Percentiles rank a stretch among this genome's conserved stretches.
phyloP scores from a whole-genome alignment of 2,888 invertebrate genomes.

The Cheilosia vernalis region DNA sequence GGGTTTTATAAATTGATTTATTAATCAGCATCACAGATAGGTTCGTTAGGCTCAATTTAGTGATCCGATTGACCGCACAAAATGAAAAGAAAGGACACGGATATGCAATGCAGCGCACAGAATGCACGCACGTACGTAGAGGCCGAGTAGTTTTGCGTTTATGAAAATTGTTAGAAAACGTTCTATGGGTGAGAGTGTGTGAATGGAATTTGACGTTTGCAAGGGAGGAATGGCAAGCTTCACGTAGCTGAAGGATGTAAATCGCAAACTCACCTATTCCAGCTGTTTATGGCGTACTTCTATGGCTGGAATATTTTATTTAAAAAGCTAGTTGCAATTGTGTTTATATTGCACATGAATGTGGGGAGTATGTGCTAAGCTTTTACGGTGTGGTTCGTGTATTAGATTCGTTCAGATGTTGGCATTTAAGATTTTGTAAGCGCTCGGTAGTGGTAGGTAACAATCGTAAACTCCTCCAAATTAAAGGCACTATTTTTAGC shows the following conservation, averaged over 20 bases:
- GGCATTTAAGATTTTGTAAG: too few species aligned
- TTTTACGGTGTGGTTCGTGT: too few species aligned
- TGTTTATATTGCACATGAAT: too few species aligned
- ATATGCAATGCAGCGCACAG: constrained; percentile 44
- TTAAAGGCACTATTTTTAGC: too few species aligned
- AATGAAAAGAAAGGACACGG: constrained; percentile 15
- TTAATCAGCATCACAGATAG: constrained; percentile 23
- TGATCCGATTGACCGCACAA: background rate
- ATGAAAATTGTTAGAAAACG: constrained; percentile 66
- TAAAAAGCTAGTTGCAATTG: too few species aligned
- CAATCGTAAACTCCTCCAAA: background rate
- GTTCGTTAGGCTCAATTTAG: background rate
- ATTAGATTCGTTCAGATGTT: too few species aligned
- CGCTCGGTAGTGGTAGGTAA: too few species aligned
- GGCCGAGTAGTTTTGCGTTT: constrained; percentile 54
- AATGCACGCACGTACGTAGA: constrained; percentile 16
- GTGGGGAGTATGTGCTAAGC: too few species aligned
- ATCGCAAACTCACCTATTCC: constrained; percentile 70
- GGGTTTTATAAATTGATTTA: constrained; percentile 5
- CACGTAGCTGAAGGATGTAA: constrained; percentile 11
- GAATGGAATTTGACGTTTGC: constrained; percentile 55
- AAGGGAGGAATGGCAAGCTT: constrained; percentile 35
- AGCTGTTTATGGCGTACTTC: constrained; percentile 47
- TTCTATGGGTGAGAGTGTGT: constrained; percentile 30
- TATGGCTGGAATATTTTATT: background rate